Evolutionary conservation across 92 coral and sea anemone genomes (phyloP).

Genomic region (Phenganax stokvisi): DNA sequence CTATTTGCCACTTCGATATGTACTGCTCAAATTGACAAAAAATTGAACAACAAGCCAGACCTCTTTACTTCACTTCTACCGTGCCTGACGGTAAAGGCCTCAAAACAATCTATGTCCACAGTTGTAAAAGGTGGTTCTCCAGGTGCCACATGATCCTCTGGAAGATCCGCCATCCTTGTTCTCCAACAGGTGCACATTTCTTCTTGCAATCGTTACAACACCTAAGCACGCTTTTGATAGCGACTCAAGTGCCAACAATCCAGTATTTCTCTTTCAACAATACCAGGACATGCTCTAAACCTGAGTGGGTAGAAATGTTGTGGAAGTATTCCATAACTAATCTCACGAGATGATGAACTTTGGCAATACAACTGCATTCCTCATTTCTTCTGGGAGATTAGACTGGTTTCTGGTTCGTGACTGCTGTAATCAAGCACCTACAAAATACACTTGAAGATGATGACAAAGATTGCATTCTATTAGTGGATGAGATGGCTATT

Average conservation of each 20-base stretch:
- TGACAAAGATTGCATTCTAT: too few relatives aligned
- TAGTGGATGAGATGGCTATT: too few relatives aligned
- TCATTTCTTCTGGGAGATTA: too few relatives aligned
- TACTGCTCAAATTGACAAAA: constrained; percentile 29
- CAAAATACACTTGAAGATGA: too few relatives aligned
- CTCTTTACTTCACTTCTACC: constrained; percentile 36
- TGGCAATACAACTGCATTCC: too few relatives aligned
- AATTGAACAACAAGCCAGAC: constrained; percentile 40
- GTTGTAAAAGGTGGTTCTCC: constrained; percentile 26
- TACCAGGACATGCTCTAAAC: background rate
- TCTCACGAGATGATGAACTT: background rate
- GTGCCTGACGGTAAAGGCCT: constrained; percentile 26
- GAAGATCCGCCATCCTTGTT: constrained; percentile 44
- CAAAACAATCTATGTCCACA: constrained; percentile 34
- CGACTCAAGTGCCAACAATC: constrained; percentile 15
- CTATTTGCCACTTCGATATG: constrained; percentile 45
- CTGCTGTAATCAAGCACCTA: background rate
- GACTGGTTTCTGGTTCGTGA: background rate
- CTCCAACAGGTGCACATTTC: constrained; percentile 30
- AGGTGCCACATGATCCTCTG: constrained; percentile 31
- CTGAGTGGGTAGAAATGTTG: background rate
- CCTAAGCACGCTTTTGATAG: constrained; percentile 16
- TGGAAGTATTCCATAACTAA: background rate
- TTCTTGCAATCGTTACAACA: constrained; percentile 28
- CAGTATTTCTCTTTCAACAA: constrained; percentile 6